These are phyloP conservation scores for Oxystoma pomonae DNA, from an alignment of 2,888 invertebrate species.

Conservation along the genomic window DNA sequence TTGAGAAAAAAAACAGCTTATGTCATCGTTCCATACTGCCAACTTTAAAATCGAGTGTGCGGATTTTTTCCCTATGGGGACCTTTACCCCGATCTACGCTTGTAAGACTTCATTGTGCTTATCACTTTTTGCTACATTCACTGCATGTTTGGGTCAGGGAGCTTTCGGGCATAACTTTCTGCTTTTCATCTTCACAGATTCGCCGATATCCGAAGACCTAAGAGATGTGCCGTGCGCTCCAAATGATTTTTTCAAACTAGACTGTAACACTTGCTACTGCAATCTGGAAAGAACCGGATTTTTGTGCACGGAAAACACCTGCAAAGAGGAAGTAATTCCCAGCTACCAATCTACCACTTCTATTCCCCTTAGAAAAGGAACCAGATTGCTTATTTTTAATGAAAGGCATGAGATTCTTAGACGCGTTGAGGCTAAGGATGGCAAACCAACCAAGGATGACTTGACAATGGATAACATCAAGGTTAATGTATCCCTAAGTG, in stretches of 20 bases:
- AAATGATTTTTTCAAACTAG: constrained; percentile 52
- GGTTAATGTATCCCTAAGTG: too few species aligned
- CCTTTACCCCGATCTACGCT: too few species aligned
- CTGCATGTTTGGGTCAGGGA: background rate
- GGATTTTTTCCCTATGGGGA: too few species aligned
- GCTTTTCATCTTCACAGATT: constrained; percentile 2
- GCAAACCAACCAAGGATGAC: too few species aligned
- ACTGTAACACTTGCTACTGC: constrained; percentile 58
- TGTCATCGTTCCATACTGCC: too few species aligned
- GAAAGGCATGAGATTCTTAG: constrained; percentile 18
- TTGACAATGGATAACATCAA: too few species aligned
- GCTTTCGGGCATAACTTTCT: background rate
- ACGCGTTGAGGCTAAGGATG: background rate
- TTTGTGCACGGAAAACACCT: constrained; percentile 52
- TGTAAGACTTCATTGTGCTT: too few species aligned
- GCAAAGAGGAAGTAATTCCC: constrained; percentile 31
- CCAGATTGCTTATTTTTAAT: constrained; percentile 37
- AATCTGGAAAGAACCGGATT: constrained; percentile 54
- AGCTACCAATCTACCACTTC: constrained; percentile 29
- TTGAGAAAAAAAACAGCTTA: too few species aligned
- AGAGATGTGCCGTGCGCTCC: constrained; percentile 50
- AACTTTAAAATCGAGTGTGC: too few species aligned
- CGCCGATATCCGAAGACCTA: constrained; percentile 33
- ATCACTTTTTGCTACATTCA: background rate
- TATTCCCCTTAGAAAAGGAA: constrained; percentile 33